Base-by-base conservation (phyloP, 1,140 invertebrate species). In the Nasonia longicornis region DNA sequence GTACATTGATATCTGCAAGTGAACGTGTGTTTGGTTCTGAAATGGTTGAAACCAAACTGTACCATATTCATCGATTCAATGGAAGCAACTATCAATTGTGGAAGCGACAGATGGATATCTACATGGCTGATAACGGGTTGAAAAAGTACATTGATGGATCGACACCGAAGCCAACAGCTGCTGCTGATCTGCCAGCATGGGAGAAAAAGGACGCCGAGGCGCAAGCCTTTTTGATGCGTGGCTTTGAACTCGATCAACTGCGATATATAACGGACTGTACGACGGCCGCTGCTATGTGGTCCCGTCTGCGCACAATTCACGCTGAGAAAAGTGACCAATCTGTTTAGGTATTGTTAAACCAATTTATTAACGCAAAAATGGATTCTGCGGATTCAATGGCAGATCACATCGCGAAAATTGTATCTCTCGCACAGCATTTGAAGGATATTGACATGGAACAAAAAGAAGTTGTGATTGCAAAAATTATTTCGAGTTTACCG, bases 361-460 rank as follows among this genome's bases (percentile, higher is more conserved):
- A 82, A 42, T 85, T 83, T 79, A 84, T 84, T 20, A 82, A 79
- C 67, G 48, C 75, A 16, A 82, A 83, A 72, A 84, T 83, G 81
- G 72, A 82, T 73, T 48, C 66, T 48, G 72, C 74, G 10, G 72
- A 74, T 63, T 63, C 72, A 38, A 80, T 82, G n/a, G 74, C 70
- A 70, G 80, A 74, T 64, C 82, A 74, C 70, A 71, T 83, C 52
- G 72, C 82, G 67, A 83, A 76, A 74, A 76, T 84, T 45, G 77
- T 74, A 69, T 75, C 70, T 11, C 66, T 84, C 22, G 77, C 77
- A 52, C 0, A 35, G 31, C 31, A 3, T 35, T 35, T 35, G 3
- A 35, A 35, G 52, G 77, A 74, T 70, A 48, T 81, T 45, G 73
- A 77, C 14, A 71, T 82, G 71, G 78, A 80, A 26, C 80, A 83